Evolutionary conservation across 2,888 invertebrate genomes (phyloP), one percentile per base, ranked within the genome.

Genomic region (Drosophila atripex): DNA sequence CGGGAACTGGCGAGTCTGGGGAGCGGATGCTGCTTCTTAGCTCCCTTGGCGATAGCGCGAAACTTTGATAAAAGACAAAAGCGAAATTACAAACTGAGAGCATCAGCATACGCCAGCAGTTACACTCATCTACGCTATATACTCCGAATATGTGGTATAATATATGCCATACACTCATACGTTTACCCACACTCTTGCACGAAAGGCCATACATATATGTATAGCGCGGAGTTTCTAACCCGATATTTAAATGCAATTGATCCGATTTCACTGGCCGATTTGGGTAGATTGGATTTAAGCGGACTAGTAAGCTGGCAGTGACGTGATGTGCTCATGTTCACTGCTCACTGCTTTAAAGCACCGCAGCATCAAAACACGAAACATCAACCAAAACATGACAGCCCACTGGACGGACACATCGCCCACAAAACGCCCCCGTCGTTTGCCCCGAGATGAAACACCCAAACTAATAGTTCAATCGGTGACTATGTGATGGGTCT

Each of bases 31-130:
- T 86, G 58, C 64, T 65, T 45, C 57, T 68, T 38, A 21, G 55
- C 66, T 64, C 60, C 75, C 72, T 74, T 41, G 74, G 72, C 73
- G 87, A 87, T 80, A 88, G 79, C 73, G 77, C 82, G 77, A 86
- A 87, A 85, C 84, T 88, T 73, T 80, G 76, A 57, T 59, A 76
- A 84, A 66, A 45, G 54, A 71, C 46, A 65, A 66, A 72, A 74
- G 57, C 35, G 14, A 35, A 32, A 35, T 35, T 14, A 35, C 35
- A 51, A 68, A 65, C 68, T 56, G 75, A 64, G 30, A 73, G 56
- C 64, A 76, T 80, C 78, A 70, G 65, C 71, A 82, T 80, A 77
- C 71, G 64, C 75, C 77, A 77, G 66, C 58, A 54, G 52, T 63
- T 18, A 71, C 50, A 50, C 39, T 16, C 80, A 64, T 54, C 46